A percentile compares a stretch with the other conserved stretches of the same genome.
These are phyloP conservation scores for Buceros bicornis DNA, from an alignment of 2,797 vertebrate genomes.

Conservation along the genomic window DNA sequence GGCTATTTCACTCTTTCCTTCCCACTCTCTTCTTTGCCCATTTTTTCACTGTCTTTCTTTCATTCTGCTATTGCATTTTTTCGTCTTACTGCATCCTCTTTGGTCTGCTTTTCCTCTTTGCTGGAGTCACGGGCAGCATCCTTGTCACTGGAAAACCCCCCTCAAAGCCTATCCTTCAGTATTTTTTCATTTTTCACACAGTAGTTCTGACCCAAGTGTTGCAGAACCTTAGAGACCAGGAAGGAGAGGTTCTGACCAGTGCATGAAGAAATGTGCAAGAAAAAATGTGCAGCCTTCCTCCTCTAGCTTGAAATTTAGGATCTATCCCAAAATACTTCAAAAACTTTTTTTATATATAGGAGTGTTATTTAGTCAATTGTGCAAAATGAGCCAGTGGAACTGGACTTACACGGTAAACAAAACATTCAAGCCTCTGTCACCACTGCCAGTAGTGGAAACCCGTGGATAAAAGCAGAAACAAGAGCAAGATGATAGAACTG, in stretches of 20 bases:
- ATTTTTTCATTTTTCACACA: not conserved
- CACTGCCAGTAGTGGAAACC: not conserved
- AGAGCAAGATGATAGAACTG: not conserved
- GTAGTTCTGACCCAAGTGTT: not conserved
- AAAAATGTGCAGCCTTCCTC: not conserved
- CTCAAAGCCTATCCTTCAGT: not conserved
- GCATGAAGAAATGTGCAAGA: not conserved
- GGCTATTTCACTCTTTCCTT: not conserved
- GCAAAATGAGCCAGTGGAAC: not conserved
- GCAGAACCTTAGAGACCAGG: not conserved
- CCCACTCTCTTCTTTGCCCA: not conserved
- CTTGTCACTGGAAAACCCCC: not conserved
- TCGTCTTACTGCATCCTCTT: not conserved
- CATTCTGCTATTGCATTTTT: not conserved
- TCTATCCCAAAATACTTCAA: not conserved
- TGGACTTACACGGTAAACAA: not conserved
- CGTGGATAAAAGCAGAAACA: not conserved
- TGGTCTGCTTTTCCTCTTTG: not conserved
- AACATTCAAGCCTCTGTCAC: not conserved
- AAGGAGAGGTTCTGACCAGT: not conserved
- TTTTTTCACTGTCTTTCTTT: not conserved
- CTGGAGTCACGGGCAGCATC: not conserved
- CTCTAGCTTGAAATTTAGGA: not conserved
- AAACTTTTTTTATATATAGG: rapidly evolving
- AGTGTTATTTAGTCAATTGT: not conserved